Base-by-base conservation (phyloP, 2,888 invertebrate species). In the Eristalis tenax region DNA sequence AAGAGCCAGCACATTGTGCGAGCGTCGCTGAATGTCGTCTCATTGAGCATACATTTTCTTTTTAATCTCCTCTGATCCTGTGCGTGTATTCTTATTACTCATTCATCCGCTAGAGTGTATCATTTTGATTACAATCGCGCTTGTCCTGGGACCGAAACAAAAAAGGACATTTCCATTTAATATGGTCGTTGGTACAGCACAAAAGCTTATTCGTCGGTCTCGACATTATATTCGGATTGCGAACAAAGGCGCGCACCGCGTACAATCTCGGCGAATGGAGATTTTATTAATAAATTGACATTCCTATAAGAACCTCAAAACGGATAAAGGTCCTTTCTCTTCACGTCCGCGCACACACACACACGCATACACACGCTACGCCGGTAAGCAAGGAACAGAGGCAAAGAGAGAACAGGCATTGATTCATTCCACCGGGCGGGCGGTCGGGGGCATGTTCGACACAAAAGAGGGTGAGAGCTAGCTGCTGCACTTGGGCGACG, bases 121-220 rank as follows among this genome's bases (percentile, higher is more conserved):
- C 71, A 84, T 84, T 84, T 76, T 80, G 84, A 84, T 84, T 68
- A 80, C 80, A 80, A 84, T 84, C 84, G 59, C 59, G 43, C 50
- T 71, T 80, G 38, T 70, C 23, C 28, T 56, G 28, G 4, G 23
- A 32, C 28, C 1, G 28, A 74, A 43, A 70, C 18, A 32, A 65
- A 73, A 66, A 69, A 40, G 40, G 22, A 77, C 18, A 77, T 71
- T 76, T 76, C 59, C 76, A 65, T 70, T 64, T 57, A 26, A 43
- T 43, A 38, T 35, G 32, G 22, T 35, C 50, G 4, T 57, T 3
- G 15, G 22, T 15, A n/a, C 26, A n/a, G 43, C n/a, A 40, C 26
- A n/a, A 50, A 38, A 38, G 38, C 38, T 38, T 38, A 13, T 38
- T 38, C 38, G 38, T 38, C 4, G 13, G 50, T 1, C 18, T 50